Conservation (phyloP, 2,888 invertebrate species). For the Polymixis flavicincta region DNA sequence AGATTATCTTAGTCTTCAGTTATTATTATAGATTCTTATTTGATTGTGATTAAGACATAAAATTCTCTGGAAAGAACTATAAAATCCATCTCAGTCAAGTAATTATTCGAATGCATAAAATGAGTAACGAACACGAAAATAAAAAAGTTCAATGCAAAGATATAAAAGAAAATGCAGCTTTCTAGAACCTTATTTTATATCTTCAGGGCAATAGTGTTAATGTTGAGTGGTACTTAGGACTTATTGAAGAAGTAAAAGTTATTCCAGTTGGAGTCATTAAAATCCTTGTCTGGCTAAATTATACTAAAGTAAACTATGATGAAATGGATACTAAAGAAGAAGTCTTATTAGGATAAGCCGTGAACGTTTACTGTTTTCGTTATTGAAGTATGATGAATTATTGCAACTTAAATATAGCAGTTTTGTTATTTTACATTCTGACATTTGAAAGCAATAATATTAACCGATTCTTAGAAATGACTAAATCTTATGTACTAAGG, state of each 20-base stretch:
- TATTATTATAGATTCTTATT: slow-evolving; percentile 58
- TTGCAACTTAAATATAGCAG: slow-evolving; percentile 1
- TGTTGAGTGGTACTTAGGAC: slow-evolving; percentile 53
- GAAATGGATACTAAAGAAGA: slow-evolving; percentile 30
- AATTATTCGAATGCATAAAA: slow-evolving; percentile 63
- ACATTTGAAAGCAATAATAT: background rate
- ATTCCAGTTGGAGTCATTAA: slow-evolving; percentile 45
- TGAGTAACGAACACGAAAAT: slow-evolving; percentile 55
- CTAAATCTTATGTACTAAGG: too few species aligned
- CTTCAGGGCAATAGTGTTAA: slow-evolving; percentile 60
- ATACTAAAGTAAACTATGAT: slow-evolving; percentile 25
- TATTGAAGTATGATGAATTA: slow-evolving; percentile 6
- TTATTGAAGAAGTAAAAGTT: slow-evolving; percentile 50
- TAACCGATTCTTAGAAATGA: background rate
- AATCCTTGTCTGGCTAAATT: slow-evolving; percentile 41
- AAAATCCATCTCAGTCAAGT: slow-evolving; percentile 54
- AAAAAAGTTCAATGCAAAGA: slow-evolving; percentile 54
- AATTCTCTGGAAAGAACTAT: slow-evolving; percentile 38
- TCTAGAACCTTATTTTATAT: slow-evolving; percentile 59
- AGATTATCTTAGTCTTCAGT: slow-evolving; percentile 65
- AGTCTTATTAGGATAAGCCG: background rate
- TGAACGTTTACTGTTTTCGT: slow-evolving; percentile 8
- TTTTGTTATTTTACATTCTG: slow-evolving; percentile 14
- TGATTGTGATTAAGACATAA: slow-evolving; percentile 67
- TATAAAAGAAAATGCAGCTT: slow-evolving; percentile 66